Conservation (phyloP, 2,888 invertebrate genomes). For the Clitarchus hookeri region DNA sequence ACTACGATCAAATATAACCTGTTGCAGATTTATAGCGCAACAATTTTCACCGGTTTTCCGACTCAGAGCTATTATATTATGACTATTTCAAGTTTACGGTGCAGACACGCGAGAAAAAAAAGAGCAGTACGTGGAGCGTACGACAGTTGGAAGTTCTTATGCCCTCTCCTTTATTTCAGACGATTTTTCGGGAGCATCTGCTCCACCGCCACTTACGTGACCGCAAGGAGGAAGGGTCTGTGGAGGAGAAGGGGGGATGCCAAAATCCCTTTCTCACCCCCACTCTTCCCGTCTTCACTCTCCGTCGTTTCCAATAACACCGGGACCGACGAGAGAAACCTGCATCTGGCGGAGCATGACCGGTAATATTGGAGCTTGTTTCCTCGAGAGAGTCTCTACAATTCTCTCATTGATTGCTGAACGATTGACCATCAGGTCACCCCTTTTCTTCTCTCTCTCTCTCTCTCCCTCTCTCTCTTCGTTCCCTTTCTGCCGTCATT, state of each 20-base stretch:
- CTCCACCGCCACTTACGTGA: not conserved
- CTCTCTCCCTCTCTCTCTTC: not conserved
- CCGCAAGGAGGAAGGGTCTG: not conserved
- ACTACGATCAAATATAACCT: no score
- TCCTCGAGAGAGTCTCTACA: not conserved
- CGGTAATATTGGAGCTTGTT: not conserved
- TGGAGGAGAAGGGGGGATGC: not conserved
- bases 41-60: no score
- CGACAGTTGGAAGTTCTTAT: not conserved
- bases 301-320: not conserved
- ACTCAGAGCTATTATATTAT: no score
- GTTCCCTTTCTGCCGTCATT: not conserved
- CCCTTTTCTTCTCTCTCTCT: no score
- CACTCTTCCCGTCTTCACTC: not conserved
- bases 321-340: not conserved
- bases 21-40: no score
- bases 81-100: no score
- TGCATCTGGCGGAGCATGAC: not conserved
- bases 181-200: not conserved
- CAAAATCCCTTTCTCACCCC: not conserved
- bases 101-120: no score
- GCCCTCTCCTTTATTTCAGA: not conserved
- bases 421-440: conserved; percentile 5
- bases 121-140: not conserved
- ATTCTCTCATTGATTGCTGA: conserved; percentile 14